Conservation (phyloP, 2,888 invertebrate species). For the Campoplex nolae region DNA sequence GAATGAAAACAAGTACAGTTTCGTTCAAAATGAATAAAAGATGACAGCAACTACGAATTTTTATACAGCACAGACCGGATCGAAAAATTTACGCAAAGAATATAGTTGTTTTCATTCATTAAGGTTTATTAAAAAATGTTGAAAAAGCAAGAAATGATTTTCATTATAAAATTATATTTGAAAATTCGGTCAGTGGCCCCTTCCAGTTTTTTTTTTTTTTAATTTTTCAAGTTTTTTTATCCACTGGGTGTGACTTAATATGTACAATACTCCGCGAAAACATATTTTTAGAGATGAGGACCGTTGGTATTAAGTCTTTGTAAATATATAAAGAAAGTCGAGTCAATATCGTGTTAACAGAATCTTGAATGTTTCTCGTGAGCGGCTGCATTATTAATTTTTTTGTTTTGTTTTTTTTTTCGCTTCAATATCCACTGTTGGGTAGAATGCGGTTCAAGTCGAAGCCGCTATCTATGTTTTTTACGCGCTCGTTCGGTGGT, state of each 20-base stretch:
- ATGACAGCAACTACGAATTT: too few relatives aligned
- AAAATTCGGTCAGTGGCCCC: background rate
- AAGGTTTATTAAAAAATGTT: background rate
- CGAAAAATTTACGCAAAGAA: background rate
- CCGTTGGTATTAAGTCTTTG: background rate
- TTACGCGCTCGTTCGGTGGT: constrained; percentile 13
- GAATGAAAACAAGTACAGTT: too few relatives aligned
- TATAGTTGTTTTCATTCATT: background rate
- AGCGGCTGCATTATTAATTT: background rate
- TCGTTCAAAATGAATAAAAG: too few relatives aligned
- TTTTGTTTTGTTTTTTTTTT: background rate
- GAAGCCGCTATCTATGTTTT: constrained; percentile 34
- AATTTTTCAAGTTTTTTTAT: background rate
- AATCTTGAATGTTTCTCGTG: background rate
- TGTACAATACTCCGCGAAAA: background rate
- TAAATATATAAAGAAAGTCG: constrained; percentile 1
- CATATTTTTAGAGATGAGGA: constrained; percentile 45
- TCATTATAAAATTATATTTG: background rate
- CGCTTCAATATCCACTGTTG: background rate
- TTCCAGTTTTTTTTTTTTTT: background rate
- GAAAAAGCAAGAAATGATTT: background rate
- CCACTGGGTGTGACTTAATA: background rate
- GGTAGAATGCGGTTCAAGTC: constrained; percentile 2
- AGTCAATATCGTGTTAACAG: constrained; percentile 24
- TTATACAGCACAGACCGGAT: too few relatives aligned